phyloP scores from a whole-genome alignment of 1,140 invertebrate species.

The Sipha flava region DNA sequence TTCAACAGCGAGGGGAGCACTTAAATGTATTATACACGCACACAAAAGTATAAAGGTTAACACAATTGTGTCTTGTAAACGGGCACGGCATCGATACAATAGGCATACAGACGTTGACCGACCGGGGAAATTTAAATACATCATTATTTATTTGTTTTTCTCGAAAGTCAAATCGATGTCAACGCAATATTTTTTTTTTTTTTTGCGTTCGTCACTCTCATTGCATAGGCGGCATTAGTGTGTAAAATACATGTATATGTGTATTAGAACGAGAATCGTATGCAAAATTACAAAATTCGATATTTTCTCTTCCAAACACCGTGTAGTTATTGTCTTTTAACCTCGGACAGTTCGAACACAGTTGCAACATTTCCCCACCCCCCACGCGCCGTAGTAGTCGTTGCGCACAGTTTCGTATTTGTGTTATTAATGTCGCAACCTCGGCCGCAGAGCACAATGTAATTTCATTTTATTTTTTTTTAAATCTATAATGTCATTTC shows the following conservation, averaged over 20 bases:
- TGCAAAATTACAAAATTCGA: background rate
- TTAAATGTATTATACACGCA: background rate
- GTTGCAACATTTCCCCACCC: constrained; percentile 14
- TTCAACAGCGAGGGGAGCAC: background rate
- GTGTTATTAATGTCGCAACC: background rate
- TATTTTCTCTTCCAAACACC: constrained; percentile 4
- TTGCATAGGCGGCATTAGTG: too few relatives aligned
- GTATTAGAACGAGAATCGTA: too few relatives aligned
- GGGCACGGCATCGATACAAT: too few relatives aligned
- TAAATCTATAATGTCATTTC: background rate
- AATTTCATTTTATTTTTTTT: background rate
- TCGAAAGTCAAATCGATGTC: too few relatives aligned
- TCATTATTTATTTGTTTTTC: too few relatives aligned
- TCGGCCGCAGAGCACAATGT: background rate
- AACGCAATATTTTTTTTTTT: too few relatives aligned
- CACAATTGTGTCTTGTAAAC: background rate
- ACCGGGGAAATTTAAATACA: too few relatives aligned
- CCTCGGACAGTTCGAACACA: constrained; percentile 1
- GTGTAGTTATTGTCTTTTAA: constrained; percentile 21
- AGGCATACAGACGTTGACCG: too few relatives aligned
- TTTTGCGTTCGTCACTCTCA: too few relatives aligned
- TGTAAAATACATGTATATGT: too few relatives aligned
- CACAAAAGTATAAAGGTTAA: background rate
- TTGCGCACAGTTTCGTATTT: background rate
- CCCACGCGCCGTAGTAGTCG: too few relatives aligned